A percentile compares a stretch with the other conserved stretches of the same genome.
Conservation (phyloP, 1,140 invertebrate species). For the Ostrea denselamellosa region DNA sequence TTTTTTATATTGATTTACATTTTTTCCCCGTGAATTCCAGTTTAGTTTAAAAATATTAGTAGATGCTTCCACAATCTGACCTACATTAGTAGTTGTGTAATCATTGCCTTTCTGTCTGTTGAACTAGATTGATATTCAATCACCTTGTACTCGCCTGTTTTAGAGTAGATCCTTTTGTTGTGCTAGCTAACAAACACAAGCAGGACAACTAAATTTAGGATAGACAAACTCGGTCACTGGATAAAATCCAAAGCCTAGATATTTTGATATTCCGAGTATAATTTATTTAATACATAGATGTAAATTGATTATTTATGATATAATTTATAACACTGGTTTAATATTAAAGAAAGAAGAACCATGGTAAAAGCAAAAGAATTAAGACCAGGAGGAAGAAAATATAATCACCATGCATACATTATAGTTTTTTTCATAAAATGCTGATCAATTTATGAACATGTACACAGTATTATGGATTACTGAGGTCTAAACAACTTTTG, state of each 20-base stretch:
- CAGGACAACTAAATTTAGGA: neutral
- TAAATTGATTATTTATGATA: neutral
- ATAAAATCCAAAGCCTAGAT: neutral
- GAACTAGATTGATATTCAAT: neutral
- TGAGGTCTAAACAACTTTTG: neutral
- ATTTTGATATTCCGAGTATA: slow-evolving; percentile 21
- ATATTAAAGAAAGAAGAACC: neutral
- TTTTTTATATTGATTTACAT: slow-evolving; percentile 1
- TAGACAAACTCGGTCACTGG: slow-evolving; percentile 1
- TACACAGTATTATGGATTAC: neutral
- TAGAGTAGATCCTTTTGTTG: neutral
- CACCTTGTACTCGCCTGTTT: neutral
- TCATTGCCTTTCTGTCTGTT: neutral
- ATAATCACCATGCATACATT: neutral
- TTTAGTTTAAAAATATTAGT: neutral
- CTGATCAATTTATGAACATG: neutral
- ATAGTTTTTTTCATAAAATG: neutral
- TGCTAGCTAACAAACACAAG: neutral
- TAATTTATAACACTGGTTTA: neutral
- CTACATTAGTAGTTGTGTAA: neutral
- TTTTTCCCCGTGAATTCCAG: neutral
- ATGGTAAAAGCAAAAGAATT: neutral
- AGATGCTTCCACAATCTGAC: neutral
- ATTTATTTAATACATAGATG: neutral
- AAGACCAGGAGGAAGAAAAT: neutral